Evolutionary conservation across 92 coral and sea anemone species (phyloP).

Genomic region (Actinostola sp.): DNA sequence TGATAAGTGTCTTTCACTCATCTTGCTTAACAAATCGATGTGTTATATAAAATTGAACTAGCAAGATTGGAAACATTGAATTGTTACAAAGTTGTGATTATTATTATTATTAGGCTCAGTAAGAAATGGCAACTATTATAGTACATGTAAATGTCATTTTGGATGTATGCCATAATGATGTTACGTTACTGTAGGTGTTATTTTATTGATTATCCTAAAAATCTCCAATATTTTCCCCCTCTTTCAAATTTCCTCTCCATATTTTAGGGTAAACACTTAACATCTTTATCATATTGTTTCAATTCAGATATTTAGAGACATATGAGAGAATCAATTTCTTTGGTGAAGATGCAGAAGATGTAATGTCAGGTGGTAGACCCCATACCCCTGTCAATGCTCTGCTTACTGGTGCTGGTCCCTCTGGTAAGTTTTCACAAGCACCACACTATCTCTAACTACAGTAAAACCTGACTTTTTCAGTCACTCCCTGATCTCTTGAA

Average conservation of each 20-base stretch:
- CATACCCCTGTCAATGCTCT: constrained; percentile 69
- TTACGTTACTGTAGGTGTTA: too few relatives aligned
- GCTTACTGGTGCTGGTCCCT: constrained; percentile 9
- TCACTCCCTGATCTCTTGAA: too few relatives aligned
- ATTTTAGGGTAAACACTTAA: neutral
- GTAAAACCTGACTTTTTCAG: too few relatives aligned
- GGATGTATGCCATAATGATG: too few relatives aligned
- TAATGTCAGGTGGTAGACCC: constrained; percentile 70
- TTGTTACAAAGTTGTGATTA: neutral
- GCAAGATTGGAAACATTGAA: neutral
- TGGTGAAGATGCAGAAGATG: constrained; percentile 97
- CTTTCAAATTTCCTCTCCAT: neutral
- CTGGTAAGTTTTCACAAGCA: neutral
- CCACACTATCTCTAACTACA: too few relatives aligned
- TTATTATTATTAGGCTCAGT: too few relatives aligned
- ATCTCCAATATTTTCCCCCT: too few relatives aligned
- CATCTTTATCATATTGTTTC: too few relatives aligned
- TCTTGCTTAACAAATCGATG: neutral
- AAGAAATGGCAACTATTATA: too few relatives aligned
- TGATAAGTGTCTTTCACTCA: neutral
- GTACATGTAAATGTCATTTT: too few relatives aligned
- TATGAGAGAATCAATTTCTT: constrained; percentile 92
- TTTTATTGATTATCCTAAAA: too few relatives aligned
- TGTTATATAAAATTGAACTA: too few relatives aligned
- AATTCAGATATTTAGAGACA: constrained; percentile 77